Evolutionary conservation across 2,797 vertebrate genomes (phyloP), one percentile per base, ranked within the genome.

Genomic region (Macropus fuliginosus): DNA sequence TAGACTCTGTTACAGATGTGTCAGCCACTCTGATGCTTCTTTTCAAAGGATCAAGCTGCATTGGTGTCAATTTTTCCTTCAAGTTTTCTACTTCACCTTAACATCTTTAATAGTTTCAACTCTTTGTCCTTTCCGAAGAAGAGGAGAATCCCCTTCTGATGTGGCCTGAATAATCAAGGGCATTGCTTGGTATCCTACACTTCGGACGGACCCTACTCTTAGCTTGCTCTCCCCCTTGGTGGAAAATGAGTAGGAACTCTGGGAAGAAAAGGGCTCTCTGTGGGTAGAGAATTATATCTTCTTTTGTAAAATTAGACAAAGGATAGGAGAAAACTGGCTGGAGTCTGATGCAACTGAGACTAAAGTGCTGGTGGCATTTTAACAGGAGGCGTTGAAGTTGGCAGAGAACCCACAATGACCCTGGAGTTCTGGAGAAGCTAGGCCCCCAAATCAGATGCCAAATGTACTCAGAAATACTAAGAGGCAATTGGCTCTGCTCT

Each of bases 1-100:
- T 98, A 97, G 96, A 95, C 62, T 91, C 66, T 55, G 96, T 98
- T 97, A 94, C 95, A 55, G 90, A 24, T 96, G 94, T 56, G n/a
- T 96, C 97, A 66, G 91, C 96, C 95, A 55, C 62, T 59, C 91
- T 46, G 62, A 56, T 94, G 56, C 94, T 96, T 27, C 96, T 97
- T 21, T 95, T 98, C 97, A 97, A 97, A 98, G 96, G 92, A 96
- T 89, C 24, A 95, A 94, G 13, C 54, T 0, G 50, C 89, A 13
- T 29, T 55, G 2, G 55, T 94, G 46, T 54, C 91, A 18, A 6
- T 89, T 96, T 96, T 91, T 52, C 92, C 21, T 93, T 55, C 16
- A 1, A 59, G 50, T 31, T 57, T 93, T 54, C 62, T 92, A 21
- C 91, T 90, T 95, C 66, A 40, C 66, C n/a, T 46, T 24, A 9